phyloP scores from a whole-genome alignment of 1,140 invertebrate species.

The Galleria mellonella region DNA sequence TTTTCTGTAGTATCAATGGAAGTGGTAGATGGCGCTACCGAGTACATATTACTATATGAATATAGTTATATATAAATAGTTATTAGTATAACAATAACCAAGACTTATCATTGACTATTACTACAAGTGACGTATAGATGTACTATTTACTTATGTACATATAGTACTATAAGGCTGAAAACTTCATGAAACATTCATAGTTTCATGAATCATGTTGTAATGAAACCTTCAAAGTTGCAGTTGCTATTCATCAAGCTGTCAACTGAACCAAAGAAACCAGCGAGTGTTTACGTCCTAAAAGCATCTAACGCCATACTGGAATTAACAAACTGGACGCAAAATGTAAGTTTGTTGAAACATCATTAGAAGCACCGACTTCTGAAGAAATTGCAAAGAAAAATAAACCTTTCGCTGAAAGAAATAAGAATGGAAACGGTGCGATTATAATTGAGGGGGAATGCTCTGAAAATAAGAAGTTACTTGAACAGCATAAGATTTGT shows the following conservation, averaged over 20 bases:
- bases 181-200: constrained; percentile 9
- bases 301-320: neutral
- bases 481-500: neutral
- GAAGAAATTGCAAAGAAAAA: neutral
- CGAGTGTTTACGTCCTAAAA: constrained; percentile 1
- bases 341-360: constrained; percentile 7
- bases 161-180: neutral
- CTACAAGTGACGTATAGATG: no score
- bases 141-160: no score
- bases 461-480: constrained; percentile 7
- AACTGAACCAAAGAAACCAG: constrained; percentile 5
- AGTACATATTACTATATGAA: no score
- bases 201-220: constrained; percentile 20
- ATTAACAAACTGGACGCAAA: neutral
- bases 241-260: constrained; percentile 33
- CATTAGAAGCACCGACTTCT: constrained; percentile 5
- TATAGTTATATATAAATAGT: no score
- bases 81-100: no score
- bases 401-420: constrained; percentile 1
- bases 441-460: constrained; percentile 4
- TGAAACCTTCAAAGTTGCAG: constrained; percentile 22
- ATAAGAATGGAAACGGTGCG: neutral
- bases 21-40: no score
- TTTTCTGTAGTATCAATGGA: no score
- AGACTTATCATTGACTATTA: no score